phyloP scores from a whole-genome alignment of 2,113 vertebrate species.

The Phocoena sinus region DNA sequence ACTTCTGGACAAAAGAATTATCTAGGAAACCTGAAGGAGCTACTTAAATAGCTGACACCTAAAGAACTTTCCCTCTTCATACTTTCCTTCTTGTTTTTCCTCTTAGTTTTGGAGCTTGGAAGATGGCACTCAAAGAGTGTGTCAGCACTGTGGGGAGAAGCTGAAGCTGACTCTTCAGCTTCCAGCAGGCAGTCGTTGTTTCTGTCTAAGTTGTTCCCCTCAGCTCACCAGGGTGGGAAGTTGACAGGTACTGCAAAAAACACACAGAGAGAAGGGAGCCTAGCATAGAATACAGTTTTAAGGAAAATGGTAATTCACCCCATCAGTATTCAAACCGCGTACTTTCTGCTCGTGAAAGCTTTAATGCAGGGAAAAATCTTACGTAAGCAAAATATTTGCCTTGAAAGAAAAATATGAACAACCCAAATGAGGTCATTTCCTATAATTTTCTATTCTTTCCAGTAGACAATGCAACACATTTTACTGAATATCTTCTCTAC shows the following conservation, averaged over 20 bases:
- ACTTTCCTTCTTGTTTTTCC: not conserved
- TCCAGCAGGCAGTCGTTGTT: not conserved
- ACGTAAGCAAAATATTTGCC: constrained; percentile 44
- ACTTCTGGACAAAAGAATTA: not conserved
- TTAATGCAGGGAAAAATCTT: constrained; percentile 27
- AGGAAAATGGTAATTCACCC: constrained; percentile 17
- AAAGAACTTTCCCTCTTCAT: not conserved
- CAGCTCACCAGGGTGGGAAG: not conserved
- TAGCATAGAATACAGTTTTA: not conserved
- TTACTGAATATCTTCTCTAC: not conserved
- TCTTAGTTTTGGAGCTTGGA: not conserved
- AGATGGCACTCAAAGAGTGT: not conserved
- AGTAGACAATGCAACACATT: not conserved
- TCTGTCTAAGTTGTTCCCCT: not conserved
- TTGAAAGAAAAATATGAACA: constrained; percentile 40
- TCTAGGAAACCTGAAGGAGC: not conserved
- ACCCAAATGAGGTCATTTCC: constrained; percentile 22
- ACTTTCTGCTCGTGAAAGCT: not conserved
- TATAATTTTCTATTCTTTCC: constrained; percentile 26
- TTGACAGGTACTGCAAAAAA: not conserved
- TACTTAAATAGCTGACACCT: not conserved
- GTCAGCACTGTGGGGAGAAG: not conserved
- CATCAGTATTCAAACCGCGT: constrained; percentile 8
- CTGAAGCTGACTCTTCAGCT: not conserved
- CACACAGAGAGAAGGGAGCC: not conserved